Percentiles rank a stretch among this genome's conserved stretches.
phyloP scores from a whole-genome alignment of 2,113 vertebrate species.

The Mola mola region DNA sequence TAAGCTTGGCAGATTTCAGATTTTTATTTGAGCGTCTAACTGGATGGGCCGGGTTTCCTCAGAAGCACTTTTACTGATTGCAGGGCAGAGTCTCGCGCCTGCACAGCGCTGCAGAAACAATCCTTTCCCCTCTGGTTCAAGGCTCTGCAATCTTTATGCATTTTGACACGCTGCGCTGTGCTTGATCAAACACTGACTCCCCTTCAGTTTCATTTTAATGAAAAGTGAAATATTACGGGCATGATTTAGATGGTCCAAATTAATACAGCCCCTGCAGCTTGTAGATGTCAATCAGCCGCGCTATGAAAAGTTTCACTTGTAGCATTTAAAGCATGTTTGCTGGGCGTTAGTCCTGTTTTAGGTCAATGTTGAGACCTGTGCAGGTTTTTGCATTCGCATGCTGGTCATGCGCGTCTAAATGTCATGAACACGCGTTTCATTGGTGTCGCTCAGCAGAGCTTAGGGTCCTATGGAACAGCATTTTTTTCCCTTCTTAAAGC shows the following conservation, averaged over 20 bases:
- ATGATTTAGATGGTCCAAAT: slow-evolving; percentile 14
- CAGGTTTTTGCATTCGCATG: not conserved
- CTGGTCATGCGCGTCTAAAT: not conserved
- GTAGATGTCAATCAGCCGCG: slow-evolving; percentile 19
- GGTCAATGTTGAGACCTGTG: not conserved
- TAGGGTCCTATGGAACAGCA: slow-evolving; percentile 22
- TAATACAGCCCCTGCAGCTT: too few relatives aligned
- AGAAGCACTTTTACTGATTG: too few relatives aligned
- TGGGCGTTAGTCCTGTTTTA: not conserved
- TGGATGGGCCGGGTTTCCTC: slow-evolving; percentile 36
- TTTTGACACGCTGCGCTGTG: not conserved
- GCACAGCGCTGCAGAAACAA: slow-evolving; percentile 1
- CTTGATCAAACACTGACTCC: not conserved
- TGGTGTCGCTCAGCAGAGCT: slow-evolving; percentile 28
- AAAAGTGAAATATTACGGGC: slow-evolving; percentile 14
- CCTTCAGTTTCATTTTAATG: slow-evolving; percentile 15
- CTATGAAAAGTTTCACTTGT: too few relatives aligned
- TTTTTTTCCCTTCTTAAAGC: slow-evolving; percentile 34
- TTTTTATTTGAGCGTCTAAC: slow-evolving; percentile 9
- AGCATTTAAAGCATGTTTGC: not conserved
- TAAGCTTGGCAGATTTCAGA: slow-evolving; percentile 39
- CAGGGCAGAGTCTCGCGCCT: too few relatives aligned
- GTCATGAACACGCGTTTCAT: slow-evolving; percentile 18
- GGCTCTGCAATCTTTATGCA: not conserved
- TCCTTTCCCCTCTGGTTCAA: not conserved